Percentiles rank a stretch among this genome's conserved stretches.
Conservation (phyloP, 2,797 vertebrate genomes). For the Muraenolepis orangiensis region DNA sequence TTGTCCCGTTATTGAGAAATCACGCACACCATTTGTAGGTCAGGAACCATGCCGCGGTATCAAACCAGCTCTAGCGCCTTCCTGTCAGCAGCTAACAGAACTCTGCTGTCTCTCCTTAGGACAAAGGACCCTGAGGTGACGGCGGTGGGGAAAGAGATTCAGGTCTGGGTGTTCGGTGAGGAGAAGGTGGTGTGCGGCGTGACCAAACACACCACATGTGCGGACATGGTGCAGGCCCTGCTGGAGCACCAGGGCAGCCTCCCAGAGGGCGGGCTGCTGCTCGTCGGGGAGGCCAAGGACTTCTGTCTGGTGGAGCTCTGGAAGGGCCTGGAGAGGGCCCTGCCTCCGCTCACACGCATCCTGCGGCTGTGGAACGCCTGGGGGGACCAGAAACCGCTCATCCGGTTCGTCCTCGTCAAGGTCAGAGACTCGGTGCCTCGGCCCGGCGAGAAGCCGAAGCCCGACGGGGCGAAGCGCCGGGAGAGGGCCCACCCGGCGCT, state of each 20-base stretch:
- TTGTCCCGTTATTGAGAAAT: too few species aligned
- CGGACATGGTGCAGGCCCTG: slow-evolving; percentile 86
- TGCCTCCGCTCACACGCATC: slow-evolving; percentile 90
- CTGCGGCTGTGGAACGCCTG: slow-evolving; percentile 91
- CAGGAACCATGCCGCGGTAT: neutral
- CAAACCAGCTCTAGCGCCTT: neutral
- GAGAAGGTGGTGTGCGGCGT: slow-evolving; percentile 93
- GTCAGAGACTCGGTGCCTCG: slow-evolving; percentile 82
- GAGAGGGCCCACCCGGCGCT: slow-evolving; percentile 68
- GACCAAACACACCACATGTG: slow-evolving; percentile 89
- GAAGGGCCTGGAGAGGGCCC: slow-evolving; percentile 86
- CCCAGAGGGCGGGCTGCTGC: slow-evolving; percentile 78
- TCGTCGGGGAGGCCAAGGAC: slow-evolving; percentile 84
- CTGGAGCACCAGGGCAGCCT: slow-evolving; percentile 84
- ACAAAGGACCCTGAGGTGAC: slow-evolving; percentile 79
- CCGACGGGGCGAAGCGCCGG: slow-evolving; percentile 38
- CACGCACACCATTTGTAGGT: too few species aligned
- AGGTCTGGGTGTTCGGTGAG: slow-evolving; percentile 91
- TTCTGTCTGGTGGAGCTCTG: slow-evolving; percentile 93
- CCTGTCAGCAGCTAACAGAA: neutral
- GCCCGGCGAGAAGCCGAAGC: slow-evolving; percentile 70
- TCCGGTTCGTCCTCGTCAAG: slow-evolving; percentile 87
- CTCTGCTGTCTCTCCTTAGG: slow-evolving; percentile 45
- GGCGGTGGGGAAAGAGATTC: slow-evolving; percentile 84
- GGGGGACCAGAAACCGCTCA: slow-evolving; percentile 86